Percentiles rank a stretch among this genome's conserved stretches.
Conservation (phyloP, 2,797 vertebrate species). For the Enteromius viviparus region DNA sequence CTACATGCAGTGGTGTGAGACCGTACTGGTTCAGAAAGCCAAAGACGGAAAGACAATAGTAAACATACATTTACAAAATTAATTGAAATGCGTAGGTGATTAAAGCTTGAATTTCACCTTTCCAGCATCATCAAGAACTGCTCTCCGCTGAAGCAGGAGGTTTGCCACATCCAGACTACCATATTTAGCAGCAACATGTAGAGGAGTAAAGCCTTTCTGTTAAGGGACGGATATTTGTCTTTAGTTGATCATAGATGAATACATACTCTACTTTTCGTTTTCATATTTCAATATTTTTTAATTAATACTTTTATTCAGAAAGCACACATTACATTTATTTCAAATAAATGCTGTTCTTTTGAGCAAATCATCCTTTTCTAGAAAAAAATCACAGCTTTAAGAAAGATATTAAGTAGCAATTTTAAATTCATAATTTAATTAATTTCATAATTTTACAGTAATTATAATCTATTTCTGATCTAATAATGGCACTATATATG, state of each 20-base stretch:
- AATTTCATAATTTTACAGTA: neutral
- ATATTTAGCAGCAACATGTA: conserved; percentile 96
- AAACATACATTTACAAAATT: neutral
- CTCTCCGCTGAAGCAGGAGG: conserved; percentile 90
- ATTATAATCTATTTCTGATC: neutral
- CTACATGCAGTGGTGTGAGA: conserved; percentile 92
- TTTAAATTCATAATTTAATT: no score
- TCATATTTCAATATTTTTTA: neutral
- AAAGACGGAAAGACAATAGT: conserved; percentile 60
- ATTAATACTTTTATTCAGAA: neutral
- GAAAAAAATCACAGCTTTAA: neutral
- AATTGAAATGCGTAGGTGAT: neutral
- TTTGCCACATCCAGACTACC: conserved; percentile 95
- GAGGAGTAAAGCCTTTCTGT: conserved; percentile 96
- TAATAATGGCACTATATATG: neutral
- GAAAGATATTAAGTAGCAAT: neutral
- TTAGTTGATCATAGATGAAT: conserved; percentile 1
- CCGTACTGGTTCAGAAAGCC: conserved; percentile 84
- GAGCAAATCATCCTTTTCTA: neutral
- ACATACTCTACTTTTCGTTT: neutral
- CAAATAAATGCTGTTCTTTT: neutral
- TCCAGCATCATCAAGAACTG: conserved; percentile 87
- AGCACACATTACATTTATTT: neutral
- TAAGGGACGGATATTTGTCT: conserved; percentile 37
- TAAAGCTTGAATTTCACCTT: conserved; percentile 80